phyloP scores from a whole-genome alignment of 2,888 invertebrate species.

The Deroplatys truncata region DNA sequence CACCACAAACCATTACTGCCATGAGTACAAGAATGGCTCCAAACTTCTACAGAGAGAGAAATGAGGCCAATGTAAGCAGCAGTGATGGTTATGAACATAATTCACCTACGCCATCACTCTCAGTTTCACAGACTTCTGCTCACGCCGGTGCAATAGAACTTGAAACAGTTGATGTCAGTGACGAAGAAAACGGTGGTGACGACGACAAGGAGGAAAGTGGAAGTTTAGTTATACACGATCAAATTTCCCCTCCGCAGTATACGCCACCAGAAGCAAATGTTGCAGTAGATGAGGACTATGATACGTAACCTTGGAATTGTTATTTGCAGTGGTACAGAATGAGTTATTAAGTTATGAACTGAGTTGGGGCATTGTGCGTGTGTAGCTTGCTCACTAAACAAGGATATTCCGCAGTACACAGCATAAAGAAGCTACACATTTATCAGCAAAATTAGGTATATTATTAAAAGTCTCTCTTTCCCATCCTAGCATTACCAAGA shows the following conservation, averaged over 20 bases:
- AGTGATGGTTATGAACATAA: not conserved
- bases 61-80: not conserved
- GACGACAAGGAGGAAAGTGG: not conserved
- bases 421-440: not conserved
- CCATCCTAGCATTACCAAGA: not conserved
- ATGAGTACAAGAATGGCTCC: slow-evolving; percentile 7
- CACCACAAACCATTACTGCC: not conserved
- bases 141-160: not conserved
- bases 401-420: not conserved
- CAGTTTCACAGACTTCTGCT: not conserved
- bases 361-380: not conserved
- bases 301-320: slow-evolving; percentile 14
- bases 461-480: not conserved
- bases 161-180: not conserved
- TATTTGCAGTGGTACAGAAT: not conserved
- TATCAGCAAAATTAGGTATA: not conserved
- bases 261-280: not conserved
- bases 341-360: not conserved
- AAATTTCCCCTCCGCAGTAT: not conserved
- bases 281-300: slow-evolving; percentile 25
- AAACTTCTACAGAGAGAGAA: slow-evolving; percentile 21
- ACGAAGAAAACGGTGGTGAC: not conserved
- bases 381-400: not conserved
- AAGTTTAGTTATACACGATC: not conserved
- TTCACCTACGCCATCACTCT: not conserved